Evolutionary conservation across 2,888 invertebrate genomes (phyloP).

Genomic region (Linnaemya tessellans): DNA sequence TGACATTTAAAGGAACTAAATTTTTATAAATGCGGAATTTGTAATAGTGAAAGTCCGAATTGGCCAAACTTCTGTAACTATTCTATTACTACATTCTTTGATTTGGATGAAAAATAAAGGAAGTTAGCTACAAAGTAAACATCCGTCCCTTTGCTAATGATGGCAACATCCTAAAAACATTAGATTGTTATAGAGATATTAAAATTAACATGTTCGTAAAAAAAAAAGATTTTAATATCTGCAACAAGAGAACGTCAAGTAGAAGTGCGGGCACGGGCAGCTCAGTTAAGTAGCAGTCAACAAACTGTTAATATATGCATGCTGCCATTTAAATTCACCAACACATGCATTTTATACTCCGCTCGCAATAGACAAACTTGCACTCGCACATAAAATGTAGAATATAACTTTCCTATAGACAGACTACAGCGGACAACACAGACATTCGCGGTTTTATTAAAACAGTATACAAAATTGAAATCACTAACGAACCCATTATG

Average conservation of each 20-base stretch:
- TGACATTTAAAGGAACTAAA: neutral
- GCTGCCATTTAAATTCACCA: constrained; percentile 8
- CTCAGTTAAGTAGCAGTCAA: constrained; percentile 40
- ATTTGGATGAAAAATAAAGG: neutral
- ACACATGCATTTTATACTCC: constrained; percentile 32
- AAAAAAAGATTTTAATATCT: constrained; percentile 15
- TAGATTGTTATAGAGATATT: constrained; percentile 1
- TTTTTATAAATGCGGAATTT: no score
- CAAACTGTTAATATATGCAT: constrained; percentile 49
- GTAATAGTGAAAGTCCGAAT: no score
- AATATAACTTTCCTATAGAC: constrained; percentile 22
- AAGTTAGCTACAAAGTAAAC: constrained; percentile 24
- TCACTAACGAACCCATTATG: constrained; percentile 38
- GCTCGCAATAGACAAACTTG: neutral
- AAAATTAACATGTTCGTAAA: constrained; percentile 36
- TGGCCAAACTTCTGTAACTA: no score
- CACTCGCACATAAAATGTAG: neutral
- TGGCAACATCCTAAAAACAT: constrained; percentile 10
- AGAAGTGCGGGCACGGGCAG: neutral
- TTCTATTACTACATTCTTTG: neutral
- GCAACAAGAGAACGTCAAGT: constrained; percentile 5
- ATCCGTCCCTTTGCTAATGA: constrained; percentile 3
- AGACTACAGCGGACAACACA: constrained; percentile 37
- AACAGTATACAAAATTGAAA: constrained; percentile 20
- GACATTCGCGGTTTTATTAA: constrained; percentile 48